Conservation (phyloP, 1,140 invertebrate genomes). For the Lineus longissimus region DNA sequence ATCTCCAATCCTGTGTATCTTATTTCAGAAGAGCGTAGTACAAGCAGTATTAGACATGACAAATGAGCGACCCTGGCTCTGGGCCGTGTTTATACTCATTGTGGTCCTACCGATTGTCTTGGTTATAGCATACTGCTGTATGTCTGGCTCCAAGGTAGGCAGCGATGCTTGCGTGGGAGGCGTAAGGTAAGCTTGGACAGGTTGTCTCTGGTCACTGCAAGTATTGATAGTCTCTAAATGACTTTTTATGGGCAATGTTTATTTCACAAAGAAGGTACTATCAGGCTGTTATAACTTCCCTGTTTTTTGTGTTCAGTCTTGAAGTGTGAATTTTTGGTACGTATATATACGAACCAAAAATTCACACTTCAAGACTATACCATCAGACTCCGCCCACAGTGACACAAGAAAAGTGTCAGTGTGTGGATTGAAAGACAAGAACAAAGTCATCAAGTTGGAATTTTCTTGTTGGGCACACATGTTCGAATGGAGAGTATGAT, state of each 20-base stretch:
- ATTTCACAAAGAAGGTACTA: no score
- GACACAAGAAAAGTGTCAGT: no score
- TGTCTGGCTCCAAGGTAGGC: conserved; percentile 38
- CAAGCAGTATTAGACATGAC: conserved; percentile 76
- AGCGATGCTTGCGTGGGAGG: conserved; percentile 13
- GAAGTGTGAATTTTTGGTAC: no score
- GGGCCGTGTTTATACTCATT: conserved; percentile 78
- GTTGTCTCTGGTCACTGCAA: conserved; percentile 6
- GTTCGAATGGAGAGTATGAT: no score
- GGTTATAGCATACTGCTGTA: conserved; percentile 76
- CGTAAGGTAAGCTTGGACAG: conserved; percentile 12
- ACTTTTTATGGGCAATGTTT: neutral
- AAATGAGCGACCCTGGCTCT: conserved; percentile 86
- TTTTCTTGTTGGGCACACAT: no score
- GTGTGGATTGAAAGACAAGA: no score
- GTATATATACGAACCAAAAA: no score
- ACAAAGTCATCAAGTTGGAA: no score
- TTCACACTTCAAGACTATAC: no score
- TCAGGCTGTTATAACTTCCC: neutral
- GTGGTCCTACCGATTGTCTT: conserved; percentile 74
- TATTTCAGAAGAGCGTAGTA: conserved; percentile 73
- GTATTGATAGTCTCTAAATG: no score
- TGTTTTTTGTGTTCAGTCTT: conserved; percentile 12
- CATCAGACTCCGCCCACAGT: no score
- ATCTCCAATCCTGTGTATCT: no score